Evolutionary conservation across 2,113 vertebrate species (phyloP), one percentile per base, ranked within the genome.

Genomic region (Fregetta grallaria): DNA sequence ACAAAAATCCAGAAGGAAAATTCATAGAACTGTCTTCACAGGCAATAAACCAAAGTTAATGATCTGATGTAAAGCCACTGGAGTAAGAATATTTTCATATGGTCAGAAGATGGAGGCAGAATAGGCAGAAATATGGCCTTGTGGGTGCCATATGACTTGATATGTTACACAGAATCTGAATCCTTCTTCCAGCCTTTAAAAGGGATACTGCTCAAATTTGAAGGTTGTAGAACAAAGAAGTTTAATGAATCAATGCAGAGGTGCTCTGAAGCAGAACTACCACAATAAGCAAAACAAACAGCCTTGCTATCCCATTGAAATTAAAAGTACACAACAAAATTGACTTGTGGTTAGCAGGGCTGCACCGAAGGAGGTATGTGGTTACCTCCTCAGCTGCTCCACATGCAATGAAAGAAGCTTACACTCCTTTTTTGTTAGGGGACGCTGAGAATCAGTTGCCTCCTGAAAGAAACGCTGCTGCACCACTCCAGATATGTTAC

Each of bases 11-110:
- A 82, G 56, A 89, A 77, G 44, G 61, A 88, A 91, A 87, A 63
- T 80, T 89, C 86, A 66, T 44, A 62, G 58, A 76, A 82, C 45
- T 92, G 17, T 79, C 91, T 91, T 93, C 62, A 84, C 66, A 94
- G 86, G 49, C 86, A 90, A 91, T 96, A 96, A 95, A 92, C 47
- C 52, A 86, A 92, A 94, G 80, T 91, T 94, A 94, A 96, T 61
- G 91, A 55, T 76, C 96, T 96, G 94, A 61, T 85, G 61, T 67
- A 87, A 94, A 95, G 61, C 49, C 91, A 81, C 65, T 78, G 68
- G 70, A 92, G 88, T 95, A 91, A 80, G 90, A 92, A 90, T 88
- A 88, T 88, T 95, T 86, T 95, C 90, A 92, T 93, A 91, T 72
- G 91, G 56, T 94, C 25, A 56, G n/a, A 86, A 94, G 81, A 80